Evolutionary conservation across 2,888 invertebrate species (phyloP).

Genomic region (Drosophila maculinotata): DNA sequence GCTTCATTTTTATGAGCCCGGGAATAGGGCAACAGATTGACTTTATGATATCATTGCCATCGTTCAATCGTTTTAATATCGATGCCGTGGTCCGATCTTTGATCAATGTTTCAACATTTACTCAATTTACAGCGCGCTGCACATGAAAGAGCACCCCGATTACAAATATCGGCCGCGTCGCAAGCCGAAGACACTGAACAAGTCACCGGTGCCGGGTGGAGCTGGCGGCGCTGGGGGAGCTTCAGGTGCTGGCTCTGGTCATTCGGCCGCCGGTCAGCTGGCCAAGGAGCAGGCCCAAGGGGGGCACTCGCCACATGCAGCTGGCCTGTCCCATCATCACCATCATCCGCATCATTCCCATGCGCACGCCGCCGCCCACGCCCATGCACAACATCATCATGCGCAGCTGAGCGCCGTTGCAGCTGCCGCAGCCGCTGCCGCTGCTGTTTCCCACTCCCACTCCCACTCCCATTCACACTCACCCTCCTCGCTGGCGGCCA

Average conservation of each 20-base stretch:
- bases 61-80: slow-evolving; percentile 54
- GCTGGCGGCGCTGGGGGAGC: slow-evolving; percentile 24
- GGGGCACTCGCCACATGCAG: slow-evolving; percentile 59
- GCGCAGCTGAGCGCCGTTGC: slow-evolving; percentile 71
- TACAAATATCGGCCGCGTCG: slow-evolving; percentile 95
- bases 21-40: slow-evolving; percentile 35
- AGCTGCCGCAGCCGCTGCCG: slow-evolving; percentile 55
- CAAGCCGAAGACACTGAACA: slow-evolving; percentile 93
- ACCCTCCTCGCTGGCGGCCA: slow-evolving; percentile 69
- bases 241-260: slow-evolving; percentile 11
- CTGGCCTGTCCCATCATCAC: slow-evolving; percentile 47
- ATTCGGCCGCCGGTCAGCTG: slow-evolving; percentile 35
- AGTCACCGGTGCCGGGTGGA: slow-evolving; percentile 85
- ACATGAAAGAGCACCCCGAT: slow-evolving; percentile 97
- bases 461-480: slow-evolving; percentile 60
- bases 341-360: slow-evolving; percentile 62
- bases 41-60: slow-evolving; percentile 65
- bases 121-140: slow-evolving; percentile 89
- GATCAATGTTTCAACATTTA: slow-evolving; percentile 69
- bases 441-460: slow-evolving; percentile 51
- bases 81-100: slow-evolving; percentile 57
- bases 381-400: slow-evolving; percentile 67
- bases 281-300: slow-evolving; percentile 55
- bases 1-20: slow-evolving; percentile 30
- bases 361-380: slow-evolving; percentile 48